Evolutionary conservation across 1,140 invertebrate genomes (phyloP), one percentile per base, ranked within the genome.

Genomic region (Drosophila equinoxialis): DNA sequence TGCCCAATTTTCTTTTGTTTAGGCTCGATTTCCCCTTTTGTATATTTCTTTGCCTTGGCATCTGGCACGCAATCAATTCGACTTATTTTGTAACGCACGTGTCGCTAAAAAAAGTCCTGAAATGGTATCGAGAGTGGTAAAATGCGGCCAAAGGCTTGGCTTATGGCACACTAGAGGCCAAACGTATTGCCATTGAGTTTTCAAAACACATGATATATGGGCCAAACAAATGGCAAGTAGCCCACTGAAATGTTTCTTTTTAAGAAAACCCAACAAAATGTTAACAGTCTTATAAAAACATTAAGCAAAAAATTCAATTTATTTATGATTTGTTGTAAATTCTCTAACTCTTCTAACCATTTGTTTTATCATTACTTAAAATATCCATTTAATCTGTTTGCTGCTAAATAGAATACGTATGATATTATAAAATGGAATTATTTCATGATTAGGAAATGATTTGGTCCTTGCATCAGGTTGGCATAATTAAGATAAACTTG

Each of bases 21-120:
- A 35, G 71, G 51, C 81, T 76, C 57, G 70, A 85, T 71, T 85
- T 77, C 66, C 71, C 55, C 23, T 1, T 11, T 30, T 30, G 35
- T 48, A 7, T 63, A 8, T 62, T 55, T 51, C 4, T 51, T 20
- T 51, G 2, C 1, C 10, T 23, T 67, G 42, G 57, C 82, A 79
- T 70, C 83, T 87, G 83, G 83, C 83, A 86, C 79, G 83, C 83
- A 86, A 86, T 86, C 83, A 86, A 86, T 86, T 86, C 79, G 78
- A 75, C 71, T 81, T 55, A 66, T 67, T 69, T 75, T 42, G 30
- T 17, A 23, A 42, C 61, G 74, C 74, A 76, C 74, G 74, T 76
- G 73, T 76, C 59, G 74, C 54, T 26, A 17, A 39, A 14, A 14
- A 63, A 62, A 51, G 72, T 72, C 65, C 63, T 51, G 65, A 62